phyloP scores from a whole-genome alignment of 2,113 vertebrate species.

The Cercocebus atys region DNA sequence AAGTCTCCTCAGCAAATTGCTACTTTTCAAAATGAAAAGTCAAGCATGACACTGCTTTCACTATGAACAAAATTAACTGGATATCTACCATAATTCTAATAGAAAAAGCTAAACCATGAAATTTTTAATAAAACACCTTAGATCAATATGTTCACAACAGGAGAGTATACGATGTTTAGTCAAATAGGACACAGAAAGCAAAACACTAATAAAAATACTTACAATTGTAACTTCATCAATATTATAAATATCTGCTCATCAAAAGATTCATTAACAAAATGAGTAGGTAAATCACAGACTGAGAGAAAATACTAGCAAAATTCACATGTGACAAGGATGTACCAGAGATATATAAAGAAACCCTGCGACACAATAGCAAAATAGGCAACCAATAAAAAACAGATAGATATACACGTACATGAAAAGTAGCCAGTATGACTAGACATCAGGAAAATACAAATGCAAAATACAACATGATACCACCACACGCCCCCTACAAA shows the following conservation, averaged over 20 bases:
- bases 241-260: neutral
- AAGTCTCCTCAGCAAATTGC: neutral
- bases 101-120: neutral
- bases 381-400: too few relatives aligned
- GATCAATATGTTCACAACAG: neutral
- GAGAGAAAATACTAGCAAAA: neutral
- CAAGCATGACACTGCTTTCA: too few relatives aligned
- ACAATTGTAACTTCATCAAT: neutral
- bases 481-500: too few relatives aligned
- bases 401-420: too few relatives aligned
- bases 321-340: neutral
- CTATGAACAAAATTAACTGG: neutral
- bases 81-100: neutral
- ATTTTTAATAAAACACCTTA: neutral
- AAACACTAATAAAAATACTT: neutral
- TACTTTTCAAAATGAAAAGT: neutral
- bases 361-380: neutral
- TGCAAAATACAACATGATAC: too few relatives aligned
- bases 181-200: neutral
- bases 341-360: neutral
- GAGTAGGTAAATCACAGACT: neutral
- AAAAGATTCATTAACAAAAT: neutral
- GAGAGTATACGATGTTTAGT: too few relatives aligned
- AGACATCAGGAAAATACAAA: neutral
- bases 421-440: too few relatives aligned